Base-by-base conservation (phyloP, 2,888 invertebrate genomes). In the Vannuccia rotundouncinata region DNA sequence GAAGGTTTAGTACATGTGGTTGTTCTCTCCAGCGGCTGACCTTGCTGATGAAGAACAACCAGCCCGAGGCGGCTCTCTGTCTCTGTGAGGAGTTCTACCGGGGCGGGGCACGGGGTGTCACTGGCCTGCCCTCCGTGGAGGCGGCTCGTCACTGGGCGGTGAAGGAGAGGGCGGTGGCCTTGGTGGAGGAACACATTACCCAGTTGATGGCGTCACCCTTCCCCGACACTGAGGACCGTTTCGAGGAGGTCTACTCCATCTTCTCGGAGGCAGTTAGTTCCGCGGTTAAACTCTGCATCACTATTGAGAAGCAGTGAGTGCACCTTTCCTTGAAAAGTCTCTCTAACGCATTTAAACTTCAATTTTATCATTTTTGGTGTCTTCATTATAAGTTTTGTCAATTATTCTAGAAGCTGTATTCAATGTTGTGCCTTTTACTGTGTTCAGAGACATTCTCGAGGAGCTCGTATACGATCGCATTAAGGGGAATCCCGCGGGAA, bases 21-120 rank as follows among this genome's bases (percentile, higher is more conserved):
- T 78, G 17, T 10, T 22, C 22, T 66, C 27, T 73, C 5, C 31
- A 31, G 86, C 84, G 90, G 77, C 84, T 90, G 13, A 90, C 89
- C 83, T 88, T 88, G 77, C 83, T 90, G 45, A 86, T 90, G 29
- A 89, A 89, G 82, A 89, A 90, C 83, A 89, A 89, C 82, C 88
- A 90, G 80, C 91, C 89, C 84, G 87, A 89, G 17, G 91, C 91
- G 84, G 91, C 91, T 0, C 85, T 45, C 17, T 10, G 17, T 17
- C 45, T 45, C 45, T 45, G 45, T 45, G 45, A 45, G 45, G 45
- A 45, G 45, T 45, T 45, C 45, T 45, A 45, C 17, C 45, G 45
- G 10, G 45, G 45, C 45, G 45, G 45, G 45, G 45, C 45, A 45
- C 45, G 45, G 5, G 45, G 45, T 10, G 45, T 45, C 45, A 45